These are phyloP conservation scores for Andrena praecox DNA, from an alignment of 2,888 invertebrate genomes.

Conservation along the genomic window DNA sequence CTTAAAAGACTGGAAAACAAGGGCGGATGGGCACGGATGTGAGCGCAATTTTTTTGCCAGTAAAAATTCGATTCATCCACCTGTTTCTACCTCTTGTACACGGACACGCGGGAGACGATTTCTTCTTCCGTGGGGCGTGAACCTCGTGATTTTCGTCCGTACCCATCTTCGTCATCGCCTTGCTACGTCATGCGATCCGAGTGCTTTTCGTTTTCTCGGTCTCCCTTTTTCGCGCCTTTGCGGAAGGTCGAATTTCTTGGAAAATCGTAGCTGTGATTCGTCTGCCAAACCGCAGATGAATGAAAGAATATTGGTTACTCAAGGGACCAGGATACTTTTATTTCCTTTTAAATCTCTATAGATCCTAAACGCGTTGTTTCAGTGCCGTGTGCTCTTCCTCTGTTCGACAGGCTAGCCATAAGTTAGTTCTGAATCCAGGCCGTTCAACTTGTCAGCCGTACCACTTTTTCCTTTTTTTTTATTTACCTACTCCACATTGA, in stretches of 20 bases:
- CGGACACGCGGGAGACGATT: constrained; percentile 1
- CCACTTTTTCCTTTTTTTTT: neutral
- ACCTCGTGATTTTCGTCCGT: constrained; percentile 21
- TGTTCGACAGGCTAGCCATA: neutral
- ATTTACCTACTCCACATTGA: constrained; percentile 27
- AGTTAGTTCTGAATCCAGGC: constrained; percentile 25
- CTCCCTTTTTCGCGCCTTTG: neutral
- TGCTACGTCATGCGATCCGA: neutral
- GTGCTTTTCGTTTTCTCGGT: neutral
- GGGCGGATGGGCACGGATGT: constrained; percentile 50
- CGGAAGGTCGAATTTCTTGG: neutral
- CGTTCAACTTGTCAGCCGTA: neutral
- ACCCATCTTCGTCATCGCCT: neutral
- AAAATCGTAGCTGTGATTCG: neutral
- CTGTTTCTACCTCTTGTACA: neutral
- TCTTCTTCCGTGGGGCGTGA: neutral
- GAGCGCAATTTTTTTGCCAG: constrained; percentile 62
- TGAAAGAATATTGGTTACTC: neutral
- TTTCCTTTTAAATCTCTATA: too few relatives aligned
- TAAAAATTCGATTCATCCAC: constrained; percentile 50
- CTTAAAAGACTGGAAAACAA: constrained; percentile 69
- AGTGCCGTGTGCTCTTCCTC: too few relatives aligned
- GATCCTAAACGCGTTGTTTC: too few relatives aligned
- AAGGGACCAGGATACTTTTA: too few relatives aligned
- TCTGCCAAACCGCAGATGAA: neutral